phyloP scores from a whole-genome alignment of 92 coral and sea anemone genomes.

The Palythoa grandiflora region DNA sequence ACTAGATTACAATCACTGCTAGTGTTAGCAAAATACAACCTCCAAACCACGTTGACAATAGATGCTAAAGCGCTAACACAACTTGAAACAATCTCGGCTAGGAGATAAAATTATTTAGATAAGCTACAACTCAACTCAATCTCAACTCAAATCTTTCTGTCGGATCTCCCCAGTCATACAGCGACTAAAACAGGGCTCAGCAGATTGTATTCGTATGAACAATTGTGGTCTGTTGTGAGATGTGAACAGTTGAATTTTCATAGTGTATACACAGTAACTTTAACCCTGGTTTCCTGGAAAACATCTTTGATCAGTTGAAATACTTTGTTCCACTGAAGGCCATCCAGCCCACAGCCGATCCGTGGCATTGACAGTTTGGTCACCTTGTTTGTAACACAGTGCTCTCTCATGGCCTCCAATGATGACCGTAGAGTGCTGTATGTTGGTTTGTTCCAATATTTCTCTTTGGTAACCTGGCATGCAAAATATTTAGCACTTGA shows the following conservation, averaged over 20 bases:
- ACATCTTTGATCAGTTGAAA: conserved; percentile 65
- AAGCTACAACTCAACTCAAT: too few species aligned
- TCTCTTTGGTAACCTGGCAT: conserved; percentile 84
- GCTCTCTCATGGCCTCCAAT: conserved; percentile 76
- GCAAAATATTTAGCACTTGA: not conserved
- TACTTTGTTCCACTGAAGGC: conserved; percentile 82
- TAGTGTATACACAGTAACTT: conserved; percentile 74
- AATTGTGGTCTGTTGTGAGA: too few species aligned
- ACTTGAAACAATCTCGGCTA: too few species aligned
- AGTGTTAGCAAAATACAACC: too few species aligned
- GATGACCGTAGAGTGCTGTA: conserved; percentile 75
- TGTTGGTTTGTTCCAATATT: conserved; percentile 88
- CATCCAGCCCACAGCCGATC: conserved; percentile 96
- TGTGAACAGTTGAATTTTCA: not conserved
- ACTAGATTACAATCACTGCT: too few species aligned
- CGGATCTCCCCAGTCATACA: too few species aligned
- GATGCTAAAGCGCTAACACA: too few species aligned
- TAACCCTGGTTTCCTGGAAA: conserved; percentile 69
- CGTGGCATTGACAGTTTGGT: conserved; percentile 84
- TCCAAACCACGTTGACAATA: too few species aligned
- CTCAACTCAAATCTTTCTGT: too few species aligned
- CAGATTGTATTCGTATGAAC: too few species aligned
- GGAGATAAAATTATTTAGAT: too few species aligned
- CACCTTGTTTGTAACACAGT: conserved; percentile 72
- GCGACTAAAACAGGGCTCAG: too few species aligned